Evolutionary conservation across 2,113 vertebrate species (phyloP).

Genomic region (Spermophilus dauricus): DNA sequence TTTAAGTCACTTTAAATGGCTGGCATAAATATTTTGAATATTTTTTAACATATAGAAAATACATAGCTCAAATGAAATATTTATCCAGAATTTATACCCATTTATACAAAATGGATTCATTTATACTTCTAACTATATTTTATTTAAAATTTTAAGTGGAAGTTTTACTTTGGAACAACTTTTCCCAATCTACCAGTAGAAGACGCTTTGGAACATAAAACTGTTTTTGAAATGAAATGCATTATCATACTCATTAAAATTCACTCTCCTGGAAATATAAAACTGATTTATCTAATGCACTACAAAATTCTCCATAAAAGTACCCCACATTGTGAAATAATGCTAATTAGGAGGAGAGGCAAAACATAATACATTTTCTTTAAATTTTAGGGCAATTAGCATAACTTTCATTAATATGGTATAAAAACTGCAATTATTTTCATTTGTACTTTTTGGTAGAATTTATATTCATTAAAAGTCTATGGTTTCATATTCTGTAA

Average conservation of each 20-base stretch:
- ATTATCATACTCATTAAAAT: conserved; percentile 80
- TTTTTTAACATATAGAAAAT: conserved; percentile 33
- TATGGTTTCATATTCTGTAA: conserved; percentile 75
- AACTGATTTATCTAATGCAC: conserved; percentile 83
- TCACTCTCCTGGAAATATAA: conserved; percentile 70
- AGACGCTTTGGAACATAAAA: conserved; percentile 73
- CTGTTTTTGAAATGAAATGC: conserved; percentile 77
- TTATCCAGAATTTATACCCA: conserved; percentile 17
- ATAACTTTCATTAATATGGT: conserved; percentile 82
- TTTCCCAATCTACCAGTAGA: conserved; percentile 33
- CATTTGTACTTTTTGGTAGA: conserved; percentile 77
- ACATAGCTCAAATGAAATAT: conserved; percentile 27
- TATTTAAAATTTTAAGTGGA: conserved; percentile 45
- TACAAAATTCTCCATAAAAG: conserved; percentile 83
- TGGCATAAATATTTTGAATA: conserved; percentile 14
- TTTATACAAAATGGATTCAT: conserved; percentile 54
- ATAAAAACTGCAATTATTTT: conserved; percentile 85
- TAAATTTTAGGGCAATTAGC: conserved; percentile 82
- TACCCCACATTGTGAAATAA: conserved; percentile 78
- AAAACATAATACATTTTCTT: conserved; percentile 81
- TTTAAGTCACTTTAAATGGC: conserved; percentile 17
- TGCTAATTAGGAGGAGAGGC: conserved; percentile 80
- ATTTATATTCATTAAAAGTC: conserved; percentile 84
- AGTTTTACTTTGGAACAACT: conserved; percentile 33
- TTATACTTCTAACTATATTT: conserved; percentile 49